Percentiles rank a stretch among this genome's conserved stretches.
Conservation (phyloP, 2,888 invertebrate species). For the Andrena marginata region DNA sequence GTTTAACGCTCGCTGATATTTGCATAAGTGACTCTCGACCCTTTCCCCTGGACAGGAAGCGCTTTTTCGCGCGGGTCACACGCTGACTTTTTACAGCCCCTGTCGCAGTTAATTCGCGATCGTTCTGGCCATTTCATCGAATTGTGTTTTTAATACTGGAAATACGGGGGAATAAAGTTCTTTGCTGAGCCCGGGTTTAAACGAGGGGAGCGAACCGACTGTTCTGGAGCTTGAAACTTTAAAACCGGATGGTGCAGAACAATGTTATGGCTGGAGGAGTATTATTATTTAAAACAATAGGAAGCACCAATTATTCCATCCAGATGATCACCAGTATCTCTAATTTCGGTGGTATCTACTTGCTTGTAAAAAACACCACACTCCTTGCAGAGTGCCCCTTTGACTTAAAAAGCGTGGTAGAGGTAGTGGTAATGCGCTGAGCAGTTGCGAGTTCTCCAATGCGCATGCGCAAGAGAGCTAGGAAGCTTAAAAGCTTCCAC, state of each 20-base stretch:
- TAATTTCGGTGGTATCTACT: too few relatives aligned
- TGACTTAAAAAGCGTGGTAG: too few relatives aligned
- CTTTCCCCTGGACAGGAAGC: constrained; percentile 15
- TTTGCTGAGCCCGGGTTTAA: neutral
- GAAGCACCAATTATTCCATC: too few relatives aligned
- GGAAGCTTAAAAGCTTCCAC: too few relatives aligned
- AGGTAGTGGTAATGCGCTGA: too few relatives aligned
- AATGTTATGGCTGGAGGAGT: too few relatives aligned
- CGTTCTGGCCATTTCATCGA: neutral
- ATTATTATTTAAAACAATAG: too few relatives aligned
- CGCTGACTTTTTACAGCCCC: neutral
- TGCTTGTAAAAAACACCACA: too few relatives aligned
- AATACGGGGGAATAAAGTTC: neutral
- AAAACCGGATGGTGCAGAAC: neutral
- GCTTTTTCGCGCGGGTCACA: neutral
- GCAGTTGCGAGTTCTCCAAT: too few relatives aligned
- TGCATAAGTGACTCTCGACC: constrained; percentile 49
- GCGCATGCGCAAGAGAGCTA: too few relatives aligned
- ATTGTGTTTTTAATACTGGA: constrained; percentile 10
- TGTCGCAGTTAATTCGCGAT: constrained; percentile 19
- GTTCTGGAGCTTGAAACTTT: neutral
- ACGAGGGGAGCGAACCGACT: neutral
- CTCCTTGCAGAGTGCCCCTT: too few relatives aligned
- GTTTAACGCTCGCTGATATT: constrained; percentile 41
- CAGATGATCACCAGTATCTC: too few relatives aligned